Evolutionary conservation across 2,797 vertebrate genomes (phyloP).

Genomic region (Fratercula arctica): DNA sequence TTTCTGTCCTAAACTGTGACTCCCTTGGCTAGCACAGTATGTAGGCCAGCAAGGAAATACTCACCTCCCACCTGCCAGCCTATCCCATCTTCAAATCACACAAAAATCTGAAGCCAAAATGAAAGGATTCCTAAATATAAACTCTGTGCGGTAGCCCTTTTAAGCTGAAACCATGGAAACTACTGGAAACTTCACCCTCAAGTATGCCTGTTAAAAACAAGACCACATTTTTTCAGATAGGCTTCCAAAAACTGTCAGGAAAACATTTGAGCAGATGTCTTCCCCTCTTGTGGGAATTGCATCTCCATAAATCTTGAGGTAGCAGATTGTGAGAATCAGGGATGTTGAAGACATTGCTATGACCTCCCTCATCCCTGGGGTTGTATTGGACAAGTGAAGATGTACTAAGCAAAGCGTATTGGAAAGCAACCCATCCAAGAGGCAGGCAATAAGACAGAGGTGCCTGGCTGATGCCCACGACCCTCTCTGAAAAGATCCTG

Average conservation of each 20-base stretch:
- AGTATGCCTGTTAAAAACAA: neutral
- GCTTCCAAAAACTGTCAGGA: neutral
- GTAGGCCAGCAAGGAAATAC: neutral
- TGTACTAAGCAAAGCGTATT: neutral
- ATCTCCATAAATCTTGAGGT: neutral
- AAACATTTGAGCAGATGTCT: neutral
- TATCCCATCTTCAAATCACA: neutral
- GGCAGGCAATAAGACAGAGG: neutral
- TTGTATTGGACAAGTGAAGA: neutral
- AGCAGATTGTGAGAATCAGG: neutral
- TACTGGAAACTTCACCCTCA: neutral
- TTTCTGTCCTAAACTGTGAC: neutral
- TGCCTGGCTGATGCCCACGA: neutral
- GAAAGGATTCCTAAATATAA: neutral
- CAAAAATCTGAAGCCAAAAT: neutral
- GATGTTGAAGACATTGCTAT: neutral
- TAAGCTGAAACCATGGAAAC: constrained; percentile 21
- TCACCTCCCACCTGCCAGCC: neutral
- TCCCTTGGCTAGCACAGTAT: neutral
- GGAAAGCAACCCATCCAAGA: neutral
- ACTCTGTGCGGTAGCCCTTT: neutral
- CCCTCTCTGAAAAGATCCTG: neutral
- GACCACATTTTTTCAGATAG: neutral
- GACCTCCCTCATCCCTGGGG: neutral
- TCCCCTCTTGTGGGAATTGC: neutral